A percentile compares a stretch with the other conserved stretches of the same genome.
Conservation (phyloP, 1,140 invertebrate genomes). For the Drosophila athabasca region DNA sequence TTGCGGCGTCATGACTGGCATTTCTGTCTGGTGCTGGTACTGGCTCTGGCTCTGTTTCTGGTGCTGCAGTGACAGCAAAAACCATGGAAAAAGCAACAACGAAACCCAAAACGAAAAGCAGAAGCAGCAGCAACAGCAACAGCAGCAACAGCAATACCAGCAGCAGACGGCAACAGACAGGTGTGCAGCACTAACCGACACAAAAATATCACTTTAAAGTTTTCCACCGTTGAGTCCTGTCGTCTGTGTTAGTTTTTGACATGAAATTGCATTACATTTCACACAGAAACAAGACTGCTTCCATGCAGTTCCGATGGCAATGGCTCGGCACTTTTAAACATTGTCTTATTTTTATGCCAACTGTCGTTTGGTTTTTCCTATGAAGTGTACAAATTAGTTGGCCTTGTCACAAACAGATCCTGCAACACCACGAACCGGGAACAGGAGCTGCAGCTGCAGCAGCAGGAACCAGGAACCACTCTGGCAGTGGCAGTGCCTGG, state of each 20-base stretch:
- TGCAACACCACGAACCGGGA: constrained; percentile 21
- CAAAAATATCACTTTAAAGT: constrained; percentile 82
- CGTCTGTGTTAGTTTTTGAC: constrained; percentile 78
- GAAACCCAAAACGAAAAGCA: constrained; percentile 17
- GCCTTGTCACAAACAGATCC: constrained; percentile 66
- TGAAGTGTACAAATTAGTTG: constrained; percentile 82
- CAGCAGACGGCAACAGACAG: constrained; percentile 49
- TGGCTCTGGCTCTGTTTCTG: constrained; percentile 6
- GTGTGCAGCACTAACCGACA: constrained; percentile 69
- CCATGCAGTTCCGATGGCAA: constrained; percentile 21
- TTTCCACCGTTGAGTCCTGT: constrained; percentile 52
- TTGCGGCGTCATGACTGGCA: constrained; percentile 75
- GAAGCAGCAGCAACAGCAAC: constrained; percentile 13
- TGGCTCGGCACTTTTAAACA: constrained; percentile 53
- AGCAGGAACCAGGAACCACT: constrained; percentile 21
- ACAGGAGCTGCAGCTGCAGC: constrained; percentile 20
- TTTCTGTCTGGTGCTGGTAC: constrained; percentile 44
- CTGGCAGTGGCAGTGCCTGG: constrained; percentile 20
- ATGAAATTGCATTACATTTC: constrained; percentile 81
- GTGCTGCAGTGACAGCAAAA: constrained; percentile 68
- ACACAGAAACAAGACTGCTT: constrained; percentile 40
- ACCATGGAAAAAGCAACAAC: constrained; percentile 37
- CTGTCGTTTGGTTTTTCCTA: constrained; percentile 67
- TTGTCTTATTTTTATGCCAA: constrained; percentile 76
- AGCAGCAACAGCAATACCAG: too few relatives aligned